Conservation (phyloP, 2,797 vertebrate genomes). For the Thripadectes ignobilis region DNA sequence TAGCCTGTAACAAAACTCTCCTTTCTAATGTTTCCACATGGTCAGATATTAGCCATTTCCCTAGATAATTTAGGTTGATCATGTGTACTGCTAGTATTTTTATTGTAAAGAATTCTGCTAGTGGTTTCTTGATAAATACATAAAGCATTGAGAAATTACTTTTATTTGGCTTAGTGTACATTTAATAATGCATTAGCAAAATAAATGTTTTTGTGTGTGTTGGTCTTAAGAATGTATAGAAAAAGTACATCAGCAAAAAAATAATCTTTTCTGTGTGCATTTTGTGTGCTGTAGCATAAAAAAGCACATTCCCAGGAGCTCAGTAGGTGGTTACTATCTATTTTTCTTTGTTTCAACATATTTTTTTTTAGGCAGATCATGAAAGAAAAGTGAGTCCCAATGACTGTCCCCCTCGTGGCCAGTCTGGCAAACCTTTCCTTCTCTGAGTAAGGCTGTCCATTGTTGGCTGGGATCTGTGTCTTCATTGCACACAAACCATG, state of each 20-base stretch:
- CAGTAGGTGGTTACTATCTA: conserved; percentile 2
- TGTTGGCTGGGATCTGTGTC: neutral
- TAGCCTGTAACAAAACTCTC: neutral
- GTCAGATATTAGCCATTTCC: conserved; percentile 59
- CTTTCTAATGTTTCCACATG: conserved; percentile 39
- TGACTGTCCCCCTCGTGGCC: neutral
- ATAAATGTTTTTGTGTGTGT: neutral
- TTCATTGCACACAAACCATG: neutral
- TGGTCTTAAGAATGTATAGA: neutral
- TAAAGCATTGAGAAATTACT: conserved; percentile 28
- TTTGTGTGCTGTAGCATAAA: neutral
- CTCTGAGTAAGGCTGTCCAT: neutral
- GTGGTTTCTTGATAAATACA: conserved; percentile 39
- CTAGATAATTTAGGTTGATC: conserved; percentile 50
- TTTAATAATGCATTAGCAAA: conserved; percentile 60
- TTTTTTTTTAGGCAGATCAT: neutral
- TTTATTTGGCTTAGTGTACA: conserved; percentile 21
- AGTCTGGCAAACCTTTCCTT: neutral
- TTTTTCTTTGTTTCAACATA: neutral
- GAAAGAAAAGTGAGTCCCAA: neutral
- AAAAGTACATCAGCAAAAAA: neutral
- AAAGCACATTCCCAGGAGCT: conserved; percentile 2
- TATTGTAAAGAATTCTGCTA: conserved; percentile 40
- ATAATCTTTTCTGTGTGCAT: neutral
- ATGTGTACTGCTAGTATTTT: conserved; percentile 23